These are phyloP conservation scores for Passerculus sandwichensis DNA, from an alignment of 2,797 vertebrate species.

Conservation along the genomic window DNA sequence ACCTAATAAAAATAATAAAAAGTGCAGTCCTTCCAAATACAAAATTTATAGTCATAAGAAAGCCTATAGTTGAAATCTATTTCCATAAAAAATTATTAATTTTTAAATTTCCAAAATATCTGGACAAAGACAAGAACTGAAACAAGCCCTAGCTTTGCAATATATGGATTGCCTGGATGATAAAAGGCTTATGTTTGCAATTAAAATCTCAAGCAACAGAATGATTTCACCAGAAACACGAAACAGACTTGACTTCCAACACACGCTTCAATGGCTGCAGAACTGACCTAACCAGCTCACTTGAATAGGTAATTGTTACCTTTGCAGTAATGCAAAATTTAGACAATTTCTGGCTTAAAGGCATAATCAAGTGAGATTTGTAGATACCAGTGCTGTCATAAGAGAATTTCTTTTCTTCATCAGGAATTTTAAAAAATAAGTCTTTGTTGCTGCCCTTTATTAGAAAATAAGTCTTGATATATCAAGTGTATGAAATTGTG, in stretches of 20 bases:
- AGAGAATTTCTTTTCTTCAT: neutral
- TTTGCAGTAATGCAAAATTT: neutral
- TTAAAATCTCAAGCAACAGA: neutral
- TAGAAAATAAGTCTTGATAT: neutral
- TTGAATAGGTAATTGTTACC: neutral
- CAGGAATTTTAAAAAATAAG: rapidly evolving
- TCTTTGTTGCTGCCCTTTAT: neutral
- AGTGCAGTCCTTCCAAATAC: neutral
- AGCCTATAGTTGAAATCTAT: neutral
- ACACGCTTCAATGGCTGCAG: neutral
- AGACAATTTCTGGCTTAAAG: neutral
- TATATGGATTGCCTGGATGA: neutral
- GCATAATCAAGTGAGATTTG: neutral
- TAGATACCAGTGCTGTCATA: neutral
- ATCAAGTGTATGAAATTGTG: neutral
- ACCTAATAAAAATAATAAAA: neutral
- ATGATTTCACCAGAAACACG: neutral
- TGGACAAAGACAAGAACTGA: neutral
- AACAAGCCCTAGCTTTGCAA: neutral
- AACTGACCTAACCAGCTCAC: neutral
- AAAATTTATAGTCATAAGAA: neutral
- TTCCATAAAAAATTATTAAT: neutral
- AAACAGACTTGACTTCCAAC: neutral
- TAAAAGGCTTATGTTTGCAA: neutral
- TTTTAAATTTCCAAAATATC: neutral